Evolutionary conservation across 2,113 vertebrate species (phyloP), one percentile per base, ranked within the genome.

Genomic region (Pagrus major): DNA sequence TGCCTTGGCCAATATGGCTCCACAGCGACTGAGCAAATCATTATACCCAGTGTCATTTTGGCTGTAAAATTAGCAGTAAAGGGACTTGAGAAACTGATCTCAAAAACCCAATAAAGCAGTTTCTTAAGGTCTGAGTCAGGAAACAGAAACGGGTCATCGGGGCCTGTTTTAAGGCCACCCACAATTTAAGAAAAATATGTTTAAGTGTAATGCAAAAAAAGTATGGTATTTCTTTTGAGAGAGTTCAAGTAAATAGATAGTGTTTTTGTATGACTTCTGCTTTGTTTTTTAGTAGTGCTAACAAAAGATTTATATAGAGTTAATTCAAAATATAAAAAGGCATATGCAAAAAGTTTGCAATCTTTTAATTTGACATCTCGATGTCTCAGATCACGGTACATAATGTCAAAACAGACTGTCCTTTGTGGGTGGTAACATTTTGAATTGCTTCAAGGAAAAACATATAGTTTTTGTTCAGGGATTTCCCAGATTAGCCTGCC

Each of bases 1-100:
- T 81, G 86, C 88, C 87, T 91, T 69, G 83, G 89, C 90, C 88
- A 91, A 91, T 91, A 92, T 91, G 90, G 83, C 86, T 92, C 92
- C 87, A 81, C 64, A 59, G 89, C 73, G 88, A 91, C 86, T 90
- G 91, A 80, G 76, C 89, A 92, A 90, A 89, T 91, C 89, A 89
- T 90, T 78, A 86, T 81, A 91, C 64, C 76, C 52, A 77, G 77
- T 88, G 85, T 89, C 87, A 79, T 89, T 89, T 86, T 80, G 76
- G 76, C 81, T 88, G 85, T 88, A 81, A 91, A 92, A 89, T 88
- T 87, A 86, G 84, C 80, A 85, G 79, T 92, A 86, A 89, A 92
- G 88, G 69, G 78, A 81, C 74, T 84, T 81, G 33, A 84, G 67
- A 81, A 87, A 87, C 58, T 59, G 70, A 66, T 81, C 76, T 86